Base-by-base conservation (phyloP, 2,113 vertebrate genomes). In the Podocnemis expansa region DNA sequence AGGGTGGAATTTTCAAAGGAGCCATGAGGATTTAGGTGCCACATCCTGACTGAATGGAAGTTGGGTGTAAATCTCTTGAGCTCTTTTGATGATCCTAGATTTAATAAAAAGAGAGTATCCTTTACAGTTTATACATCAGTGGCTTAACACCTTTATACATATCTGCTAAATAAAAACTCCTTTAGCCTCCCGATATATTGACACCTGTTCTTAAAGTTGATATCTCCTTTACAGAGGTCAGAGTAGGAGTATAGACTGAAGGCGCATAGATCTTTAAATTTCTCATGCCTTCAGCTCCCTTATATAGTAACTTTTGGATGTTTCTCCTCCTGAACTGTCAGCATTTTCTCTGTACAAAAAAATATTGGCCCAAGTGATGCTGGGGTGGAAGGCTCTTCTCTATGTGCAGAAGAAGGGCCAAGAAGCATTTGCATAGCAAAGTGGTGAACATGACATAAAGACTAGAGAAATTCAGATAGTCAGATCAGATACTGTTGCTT, bases 1-100 rank as follows among this genome's bases (percentile, higher is more conserved):
- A 90, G 94, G 94, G 91, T 45, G 84, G 70, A 86, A 85, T 91
- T 90, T 10, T 84, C 0, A 0, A 89, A 70, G 89, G 96, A 85
- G 49, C 96, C 78, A 0, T 0, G 55, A 24, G 73, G 73, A 43
- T 45, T 76, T 76, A 76, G 41, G 73, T 45, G 63, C 16, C 63
- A 70, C n/a, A 27, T 29, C 22, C 43, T 13, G 41, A 45, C 27
- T 45, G 41, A 43, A 29, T 45, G 41, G 73, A 45, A 76, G 11
- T 43, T 43, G 73, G 41, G 41, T 27, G 41, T 76, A 76, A 76
- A 41, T 27, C 41, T 12, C 73, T 76, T 27, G 73, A 27, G 24
- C 43, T 45, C 25, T 29, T 29, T 75, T 75, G 73, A 45, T 41
- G 27, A 45, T 27, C 22, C 21, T 6, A 45, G 11, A 5, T 10